Conservation (phyloP, 2,113 vertebrate species). For the Lophotis ruficrista region DNA sequence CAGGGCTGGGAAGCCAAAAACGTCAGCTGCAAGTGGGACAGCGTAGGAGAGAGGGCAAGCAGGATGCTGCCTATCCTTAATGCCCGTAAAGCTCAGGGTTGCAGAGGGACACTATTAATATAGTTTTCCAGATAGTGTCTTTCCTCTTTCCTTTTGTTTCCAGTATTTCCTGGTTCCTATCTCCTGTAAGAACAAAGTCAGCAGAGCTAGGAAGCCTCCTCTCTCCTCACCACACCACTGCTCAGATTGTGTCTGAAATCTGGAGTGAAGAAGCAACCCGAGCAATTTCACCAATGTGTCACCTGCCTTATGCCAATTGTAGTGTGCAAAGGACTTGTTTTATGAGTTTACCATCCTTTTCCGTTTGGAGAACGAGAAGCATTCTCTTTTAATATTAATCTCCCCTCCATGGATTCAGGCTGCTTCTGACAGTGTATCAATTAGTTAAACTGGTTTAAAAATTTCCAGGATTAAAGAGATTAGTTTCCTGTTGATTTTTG, state of each 20-base stretch:
- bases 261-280: not conserved
- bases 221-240: not conserved
- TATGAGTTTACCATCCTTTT: not conserved
- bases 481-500: conserved; percentile 12
- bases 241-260: not conserved
- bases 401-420: not conserved
- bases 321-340: not conserved
- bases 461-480: conserved; percentile 47
- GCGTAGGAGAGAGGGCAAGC: not conserved
- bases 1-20: not conserved
- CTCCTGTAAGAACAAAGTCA: not conserved
- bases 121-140: not conserved
- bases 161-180: not conserved
- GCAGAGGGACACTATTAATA: not conserved
- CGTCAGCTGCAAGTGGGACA: not conserved
- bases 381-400: conserved; percentile 56
- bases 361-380: not conserved
- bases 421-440: conserved; percentile 44
- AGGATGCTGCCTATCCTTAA: not conserved
- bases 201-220: not conserved
- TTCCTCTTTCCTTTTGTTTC: not conserved
- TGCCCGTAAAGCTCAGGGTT: not conserved
- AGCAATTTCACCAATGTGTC: not conserved
- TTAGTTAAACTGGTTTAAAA: conserved; percentile 66
- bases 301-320: not conserved